These are phyloP conservation scores for Andrena fulva DNA, from an alignment of 2,888 invertebrate genomes.

Conservation along the genomic window DNA sequence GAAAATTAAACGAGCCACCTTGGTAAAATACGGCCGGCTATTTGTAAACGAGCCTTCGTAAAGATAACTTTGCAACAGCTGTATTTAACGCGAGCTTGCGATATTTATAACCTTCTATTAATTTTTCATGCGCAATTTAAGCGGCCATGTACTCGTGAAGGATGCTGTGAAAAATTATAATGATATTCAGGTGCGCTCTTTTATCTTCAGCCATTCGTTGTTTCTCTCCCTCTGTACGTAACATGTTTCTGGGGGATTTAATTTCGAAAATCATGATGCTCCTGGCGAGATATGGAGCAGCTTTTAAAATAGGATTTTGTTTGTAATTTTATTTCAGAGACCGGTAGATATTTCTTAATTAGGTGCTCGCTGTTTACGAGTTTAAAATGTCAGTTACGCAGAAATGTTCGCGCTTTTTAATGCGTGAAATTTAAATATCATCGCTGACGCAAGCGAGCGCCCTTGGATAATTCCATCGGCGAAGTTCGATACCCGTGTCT, in stretches of 20 bases:
- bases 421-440: slow-evolving; percentile 42
- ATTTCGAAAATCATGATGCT: neutral
- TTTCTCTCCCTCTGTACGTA: neutral
- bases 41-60: slow-evolving; percentile 36
- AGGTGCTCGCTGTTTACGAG: neutral
- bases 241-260: neutral
- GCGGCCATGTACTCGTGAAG: neutral
- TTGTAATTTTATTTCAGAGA: no score
- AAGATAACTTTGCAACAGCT: slow-evolving; percentile 42
- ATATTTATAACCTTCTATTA: slow-evolving; percentile 34
- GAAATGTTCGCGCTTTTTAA: slow-evolving; percentile 27
- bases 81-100: slow-evolving; percentile 35
- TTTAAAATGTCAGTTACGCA: neutral
- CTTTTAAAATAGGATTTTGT: no score
- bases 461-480: slow-evolving; percentile 49
- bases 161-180: slow-evolving; percentile 28
- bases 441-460: slow-evolving; percentile 29
- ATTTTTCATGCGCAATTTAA: slow-evolving; percentile 15
- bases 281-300: neutral
- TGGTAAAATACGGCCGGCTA: slow-evolving; percentile 31
- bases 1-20: slow-evolving; percentile 49
- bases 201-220: neutral
- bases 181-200: neutral
- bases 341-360: no score
- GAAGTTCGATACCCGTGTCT: slow-evolving; percentile 50